These are phyloP conservation scores for Isaurus tuberculatus DNA, from an alignment of 92 coral and sea anemone genomes.

Conservation along the genomic window DNA sequence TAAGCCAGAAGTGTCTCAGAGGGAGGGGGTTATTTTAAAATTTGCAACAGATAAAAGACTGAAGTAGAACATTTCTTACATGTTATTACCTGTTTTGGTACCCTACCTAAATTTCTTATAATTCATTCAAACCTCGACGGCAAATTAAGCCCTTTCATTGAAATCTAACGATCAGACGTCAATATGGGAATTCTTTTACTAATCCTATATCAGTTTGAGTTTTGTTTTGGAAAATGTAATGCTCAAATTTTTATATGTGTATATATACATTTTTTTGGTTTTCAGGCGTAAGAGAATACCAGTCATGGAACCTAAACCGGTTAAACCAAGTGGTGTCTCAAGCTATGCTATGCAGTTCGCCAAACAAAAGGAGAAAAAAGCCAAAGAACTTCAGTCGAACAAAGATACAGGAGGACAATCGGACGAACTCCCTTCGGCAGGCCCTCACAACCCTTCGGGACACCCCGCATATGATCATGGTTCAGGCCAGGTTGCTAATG, in stretches of 20 bases:
- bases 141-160: too few species aligned
- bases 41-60: too few species aligned
- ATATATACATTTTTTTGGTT: background rate
- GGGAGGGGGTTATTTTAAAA: too few species aligned
- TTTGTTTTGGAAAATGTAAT: background rate
- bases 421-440: constrained; percentile 6
- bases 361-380: constrained; percentile 78
- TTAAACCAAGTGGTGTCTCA: constrained; percentile 45
- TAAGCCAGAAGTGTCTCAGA: too few species aligned
- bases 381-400: constrained; percentile 62
- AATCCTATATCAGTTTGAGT: background rate
- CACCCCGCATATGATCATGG: constrained; percentile 17
- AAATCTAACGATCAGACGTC: too few species aligned
- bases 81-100: too few species aligned
- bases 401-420: constrained; percentile 40
- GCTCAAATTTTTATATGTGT: too few species aligned
- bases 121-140: too few species aligned
- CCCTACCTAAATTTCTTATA: too few species aligned
- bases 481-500: background rate
- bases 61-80: too few species aligned
- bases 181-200: too few species aligned
- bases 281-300: constrained; percentile 50
- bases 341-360: constrained; percentile 92
- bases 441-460: constrained; percentile 6
- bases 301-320: constrained; percentile 49